Conservation (phyloP, 1,140 invertebrate genomes). For the Drosophila melanica region DNA sequence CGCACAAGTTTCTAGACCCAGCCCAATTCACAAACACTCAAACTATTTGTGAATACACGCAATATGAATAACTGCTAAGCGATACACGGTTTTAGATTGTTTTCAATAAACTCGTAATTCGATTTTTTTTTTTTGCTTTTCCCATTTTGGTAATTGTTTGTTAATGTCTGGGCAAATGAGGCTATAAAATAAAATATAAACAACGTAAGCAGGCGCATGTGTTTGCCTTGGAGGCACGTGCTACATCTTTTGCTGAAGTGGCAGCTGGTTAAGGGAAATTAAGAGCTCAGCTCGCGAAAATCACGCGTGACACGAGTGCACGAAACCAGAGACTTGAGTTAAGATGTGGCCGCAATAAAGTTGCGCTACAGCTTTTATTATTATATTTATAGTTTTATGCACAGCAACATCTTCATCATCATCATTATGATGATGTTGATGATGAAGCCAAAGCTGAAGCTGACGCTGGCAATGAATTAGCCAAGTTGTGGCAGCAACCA, state of each 20-base stretch:
- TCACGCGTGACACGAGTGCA: slow-evolving; percentile 62
- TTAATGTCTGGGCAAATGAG: slow-evolving; percentile 58
- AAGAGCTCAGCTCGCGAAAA: slow-evolving; percentile 58
- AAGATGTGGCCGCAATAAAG: slow-evolving; percentile 31
- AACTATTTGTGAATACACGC: slow-evolving; percentile 36
- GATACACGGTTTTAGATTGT: slow-evolving; percentile 1
- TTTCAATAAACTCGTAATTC: slow-evolving; percentile 26
- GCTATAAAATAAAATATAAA: slow-evolving; percentile 26
- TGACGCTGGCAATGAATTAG: slow-evolving; percentile 68
- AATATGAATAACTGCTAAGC: background rate
- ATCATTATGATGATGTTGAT: slow-evolving; percentile 38
- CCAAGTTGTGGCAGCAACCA: slow-evolving; percentile 45
- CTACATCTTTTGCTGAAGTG: slow-evolving; percentile 17
- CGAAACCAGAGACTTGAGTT: slow-evolving; percentile 17
- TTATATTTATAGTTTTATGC: slow-evolving; percentile 70
- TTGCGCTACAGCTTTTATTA: slow-evolving; percentile 48
- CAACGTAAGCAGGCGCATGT: background rate
- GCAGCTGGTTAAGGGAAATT: slow-evolving; percentile 54
- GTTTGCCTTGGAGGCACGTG: slow-evolving; percentile 10
- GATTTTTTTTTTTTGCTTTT: slow-evolving; percentile 19
- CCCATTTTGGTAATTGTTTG: slow-evolving; percentile 58
- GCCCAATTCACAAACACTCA: slow-evolving; percentile 28
- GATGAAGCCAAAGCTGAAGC: background rate
- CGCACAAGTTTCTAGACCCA: slow-evolving; percentile 60
- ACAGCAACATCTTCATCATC: slow-evolving; percentile 41